Base-by-base conservation (phyloP, 2,113 vertebrate genomes). In the Nematolebias whitei region DNA sequence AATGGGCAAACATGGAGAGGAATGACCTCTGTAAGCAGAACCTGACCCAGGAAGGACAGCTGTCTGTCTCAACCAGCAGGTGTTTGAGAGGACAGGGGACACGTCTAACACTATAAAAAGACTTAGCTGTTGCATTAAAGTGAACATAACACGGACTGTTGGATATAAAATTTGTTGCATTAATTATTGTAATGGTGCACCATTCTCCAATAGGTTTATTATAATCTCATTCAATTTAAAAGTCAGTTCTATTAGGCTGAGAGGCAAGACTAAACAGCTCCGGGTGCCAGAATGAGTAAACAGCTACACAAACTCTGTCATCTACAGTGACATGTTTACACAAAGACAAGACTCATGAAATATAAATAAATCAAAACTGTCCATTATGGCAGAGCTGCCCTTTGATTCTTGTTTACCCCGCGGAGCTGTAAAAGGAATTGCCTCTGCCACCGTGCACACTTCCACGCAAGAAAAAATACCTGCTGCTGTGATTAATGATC, bases 341-440 rank as follows among this genome's bases (percentile, higher is more conserved):
- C 22, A 14, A 24, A 12, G 23, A 45, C 59, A 20, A 52, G 5
- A 39, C 35, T 47, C 3, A 43, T n/a, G 12, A 54, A 41, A 63
- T 18, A 57, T 13, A 58, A 45, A 62, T 59, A 19, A 16, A 47
- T 47, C 9, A 40, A 62, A 20, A 75, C 15, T 22, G 0, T 14
- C 48, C 32, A 71, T 56, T 67, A 45, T 6, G 20, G 7, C 20
- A 48, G 47, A 61, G 65, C 41, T 55, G 48, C 56, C 41, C 67
- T 68, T 74, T 75, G 63, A 74, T 66, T 75, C 20, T 63, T 43
- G 59, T 74, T 71, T 52, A 66, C 63, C 72, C 49, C 0, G 1
- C 52, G 70, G 67, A 49, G 52, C 57, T 49, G 43, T 49, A 35
- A 69, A 64, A 78, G 54, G 24, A 71, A 74, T 50, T 38, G 66